phyloP scores from a whole-genome alignment of 2,888 invertebrate genomes.

The Thalpophila matura region DNA sequence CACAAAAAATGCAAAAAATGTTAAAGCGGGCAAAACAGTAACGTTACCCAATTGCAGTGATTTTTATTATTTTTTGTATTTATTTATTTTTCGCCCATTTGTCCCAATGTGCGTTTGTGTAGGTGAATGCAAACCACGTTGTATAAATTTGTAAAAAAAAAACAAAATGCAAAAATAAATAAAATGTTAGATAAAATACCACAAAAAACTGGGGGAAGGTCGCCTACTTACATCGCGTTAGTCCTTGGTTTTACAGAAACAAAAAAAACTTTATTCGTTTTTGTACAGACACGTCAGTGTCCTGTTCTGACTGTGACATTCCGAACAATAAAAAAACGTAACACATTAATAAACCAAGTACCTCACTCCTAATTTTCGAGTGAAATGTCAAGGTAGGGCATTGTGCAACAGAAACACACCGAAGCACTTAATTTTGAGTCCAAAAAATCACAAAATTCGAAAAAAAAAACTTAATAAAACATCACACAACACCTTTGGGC shows the following conservation, averaged over 20 bases:
- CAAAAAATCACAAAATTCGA: conserved; percentile 82
- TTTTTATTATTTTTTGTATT: conserved; percentile 56
- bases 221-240: conserved; percentile 83
- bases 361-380: conserved; percentile 83
- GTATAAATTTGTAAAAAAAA: conserved; percentile 75
- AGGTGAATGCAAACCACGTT: conserved; percentile 72
- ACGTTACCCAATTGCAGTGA: conserved; percentile 78
- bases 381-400: conserved; percentile 90
- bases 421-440: conserved; percentile 84
- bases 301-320: conserved; percentile 77
- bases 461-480: conserved; percentile 58
- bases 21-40: conserved; percentile 67
- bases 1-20: conserved; percentile 60
- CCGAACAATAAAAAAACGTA: conserved; percentile 69
- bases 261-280: conserved; percentile 67
- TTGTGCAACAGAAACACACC: conserved; percentile 85
- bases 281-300: conserved; percentile 78
- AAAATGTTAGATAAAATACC: conserved; percentile 66
- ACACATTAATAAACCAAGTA: conserved; percentile 77
- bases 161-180: conserved; percentile 63
- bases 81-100: conserved; percentile 69
- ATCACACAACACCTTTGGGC: conserved; percentile 89
- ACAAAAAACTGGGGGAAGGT: conserved; percentile 50
- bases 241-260: conserved; percentile 76
- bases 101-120: conserved; percentile 78